These are phyloP conservation scores for Motacilla alba DNA, from an alignment of 2,113 vertebrate species.

Conservation along the genomic window DNA sequence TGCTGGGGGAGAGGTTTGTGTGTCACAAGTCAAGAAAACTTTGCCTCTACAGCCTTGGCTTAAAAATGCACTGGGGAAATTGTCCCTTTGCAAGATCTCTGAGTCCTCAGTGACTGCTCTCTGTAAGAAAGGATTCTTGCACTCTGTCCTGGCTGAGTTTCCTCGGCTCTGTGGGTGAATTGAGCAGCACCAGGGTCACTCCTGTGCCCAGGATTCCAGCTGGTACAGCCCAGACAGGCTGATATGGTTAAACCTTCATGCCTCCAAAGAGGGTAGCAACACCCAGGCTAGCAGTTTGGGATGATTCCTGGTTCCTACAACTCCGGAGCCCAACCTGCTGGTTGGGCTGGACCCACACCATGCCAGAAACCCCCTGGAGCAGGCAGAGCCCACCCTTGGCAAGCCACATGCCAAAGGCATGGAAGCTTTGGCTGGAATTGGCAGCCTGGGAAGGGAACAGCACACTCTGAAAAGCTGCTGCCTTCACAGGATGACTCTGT, in stretches of 20 bases:
- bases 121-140: not conserved
- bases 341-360: not conserved
- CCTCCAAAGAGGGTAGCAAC: not conserved
- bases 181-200: not conserved
- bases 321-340: not conserved
- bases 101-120: not conserved
- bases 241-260: not conserved
- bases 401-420: not conserved
- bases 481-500: not conserved
- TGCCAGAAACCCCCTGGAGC: fast-evolving
- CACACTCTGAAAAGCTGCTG: not conserved
- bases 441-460: not conserved
- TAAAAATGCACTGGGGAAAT: not conserved
- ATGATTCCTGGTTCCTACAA: not conserved
- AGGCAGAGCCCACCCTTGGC: not conserved
- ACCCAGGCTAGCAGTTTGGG: not conserved
- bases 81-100: not conserved
- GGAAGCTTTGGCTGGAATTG: not conserved
- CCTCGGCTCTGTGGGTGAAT: not conserved
- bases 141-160: not conserved
- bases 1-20: not conserved
- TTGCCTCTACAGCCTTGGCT: not conserved
- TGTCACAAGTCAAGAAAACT: not conserved
- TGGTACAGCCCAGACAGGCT: not conserved
- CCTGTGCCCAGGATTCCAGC: not conserved